Base-by-base conservation (phyloP, 2,113 vertebrate species). In the Pontoporia blainvillei region DNA sequence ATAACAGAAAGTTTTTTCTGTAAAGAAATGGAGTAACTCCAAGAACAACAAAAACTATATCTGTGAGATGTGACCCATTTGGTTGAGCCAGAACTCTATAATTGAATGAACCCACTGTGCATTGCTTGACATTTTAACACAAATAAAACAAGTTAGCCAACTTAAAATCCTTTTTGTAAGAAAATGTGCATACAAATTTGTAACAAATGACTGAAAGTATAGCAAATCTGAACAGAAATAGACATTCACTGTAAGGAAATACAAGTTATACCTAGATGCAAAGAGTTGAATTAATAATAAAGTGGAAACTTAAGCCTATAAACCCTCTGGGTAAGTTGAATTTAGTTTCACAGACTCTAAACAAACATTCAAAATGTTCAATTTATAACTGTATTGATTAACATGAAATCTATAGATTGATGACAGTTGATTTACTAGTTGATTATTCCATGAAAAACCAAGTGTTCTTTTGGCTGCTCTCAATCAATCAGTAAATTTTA, bases 271-370 rank as follows among this genome's bases (percentile, higher is more conserved):
- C 2, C 73, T 76, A 72, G 54, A 46, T 20, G 29, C 83, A 96
- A 64, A 97, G 10, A 21, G 44, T 0, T 31, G 91, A 71, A 21
- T 84, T 87, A 96, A 61, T 81, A 94, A 91, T 85, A 59, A 98
- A 95, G 41, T 5, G 85, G 31, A 92, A 91, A 5, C 46, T 78
- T 57, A 54, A 61, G 4, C 12, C 49, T 82, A 15, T 61, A 81
- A 90, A 73, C 72, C 44, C 20, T 34, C 15, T 66, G 90, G 11
- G 4, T 93, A 23, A 39, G 4, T 18, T 92, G 39, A 71, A 11
- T 78, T 93, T 87, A 71, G 75, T 76, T 90, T 93, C 31, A 93
- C 39, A 12, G 2, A 62, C 39, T 59, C 36, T 61, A 96, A 87
- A 57, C 25, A 83, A 57, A 52, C 27, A 71, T 83, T 91, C 71